These are phyloP conservation scores for Leptinotarsa peninsularis DNA, from an alignment of 2,888 invertebrate species.

Conservation along the genomic window DNA sequence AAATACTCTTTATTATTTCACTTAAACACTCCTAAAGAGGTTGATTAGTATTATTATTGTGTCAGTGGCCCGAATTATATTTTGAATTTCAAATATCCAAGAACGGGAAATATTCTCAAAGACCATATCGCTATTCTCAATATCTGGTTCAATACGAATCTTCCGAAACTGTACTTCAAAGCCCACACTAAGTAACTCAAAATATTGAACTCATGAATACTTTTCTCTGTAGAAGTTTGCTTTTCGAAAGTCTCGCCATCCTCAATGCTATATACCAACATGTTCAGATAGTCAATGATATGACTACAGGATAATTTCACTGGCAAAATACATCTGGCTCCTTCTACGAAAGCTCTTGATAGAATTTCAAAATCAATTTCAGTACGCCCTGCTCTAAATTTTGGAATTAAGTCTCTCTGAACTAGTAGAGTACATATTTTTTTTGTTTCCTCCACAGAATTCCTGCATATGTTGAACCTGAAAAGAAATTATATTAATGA, in stretches of 20 bases:
- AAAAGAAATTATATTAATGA: neutral
- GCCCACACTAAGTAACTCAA: neutral
- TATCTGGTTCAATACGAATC: neutral
- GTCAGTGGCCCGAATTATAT: too few relatives aligned
- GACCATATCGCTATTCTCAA: constrained; percentile 47
- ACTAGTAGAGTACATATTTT: neutral
- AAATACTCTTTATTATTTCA: too few relatives aligned
- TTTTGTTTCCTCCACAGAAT: neutral
- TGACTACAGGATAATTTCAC: too few relatives aligned
- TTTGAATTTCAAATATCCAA: neutral
- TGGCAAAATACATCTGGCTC: too few relatives aligned
- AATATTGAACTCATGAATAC: too few relatives aligned
- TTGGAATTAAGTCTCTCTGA: neutral
- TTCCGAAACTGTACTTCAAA: neutral
- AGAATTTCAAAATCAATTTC: neutral
- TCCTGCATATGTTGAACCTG: neutral
- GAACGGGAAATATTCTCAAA: constrained; percentile 75
- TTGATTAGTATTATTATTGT: too few relatives aligned
- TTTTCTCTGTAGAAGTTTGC: too few relatives aligned
- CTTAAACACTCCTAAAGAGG: too few relatives aligned
- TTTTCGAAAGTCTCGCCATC: too few relatives aligned
- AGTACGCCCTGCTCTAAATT: neutral
- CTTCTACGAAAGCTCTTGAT: too few relatives aligned
- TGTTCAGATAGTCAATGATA: too few relatives aligned
- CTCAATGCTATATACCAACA: too few relatives aligned